Percentiles rank a stretch among this genome's conserved stretches.
These are phyloP conservation scores for Plebejus melissa DNA, from an alignment of 2,888 invertebrate species.

Conservation along the genomic window DNA sequence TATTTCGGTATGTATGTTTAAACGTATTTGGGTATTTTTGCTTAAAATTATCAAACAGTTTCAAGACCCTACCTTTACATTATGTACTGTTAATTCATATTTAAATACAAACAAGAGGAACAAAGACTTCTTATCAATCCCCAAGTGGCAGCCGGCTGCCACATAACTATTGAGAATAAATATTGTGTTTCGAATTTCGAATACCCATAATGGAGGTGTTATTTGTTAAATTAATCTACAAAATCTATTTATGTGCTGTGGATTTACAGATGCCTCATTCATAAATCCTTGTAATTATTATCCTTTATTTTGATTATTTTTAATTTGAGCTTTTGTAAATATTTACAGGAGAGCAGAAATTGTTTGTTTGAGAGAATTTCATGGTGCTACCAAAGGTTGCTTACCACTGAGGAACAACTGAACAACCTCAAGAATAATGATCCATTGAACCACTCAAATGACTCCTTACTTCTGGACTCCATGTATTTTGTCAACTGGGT, in stretches of 20 bases:
- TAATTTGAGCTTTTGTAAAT: neutral
- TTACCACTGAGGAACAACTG: slow-evolving; percentile 48
- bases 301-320: neutral
- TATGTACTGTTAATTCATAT: no score
- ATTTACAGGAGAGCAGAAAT: slow-evolving; percentile 59
- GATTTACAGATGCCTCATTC: no score
- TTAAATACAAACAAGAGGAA: no score
- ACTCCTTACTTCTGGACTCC: slow-evolving; percentile 50
- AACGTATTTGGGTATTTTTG: slow-evolving; percentile 2
- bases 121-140: no score
- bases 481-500: slow-evolving; percentile 76
- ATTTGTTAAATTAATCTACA: no score
- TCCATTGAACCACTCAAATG: slow-evolving; percentile 41
- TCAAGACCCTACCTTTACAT: no score
- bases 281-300: no score
- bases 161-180: no score
- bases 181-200: no score
- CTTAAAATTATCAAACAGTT: neutral
- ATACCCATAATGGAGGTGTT: no score
- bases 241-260: no score
- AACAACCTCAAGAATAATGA: slow-evolving; percentile 38
- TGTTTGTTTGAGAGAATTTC: slow-evolving; percentile 59
- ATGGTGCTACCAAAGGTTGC: slow-evolving; percentile 61
- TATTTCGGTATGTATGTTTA: slow-evolving; percentile 48
- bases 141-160: no score